Percentiles rank a stretch among this genome's conserved stretches.
Conservation (phyloP, 2,113 vertebrate species). For the Castor canadensis region DNA sequence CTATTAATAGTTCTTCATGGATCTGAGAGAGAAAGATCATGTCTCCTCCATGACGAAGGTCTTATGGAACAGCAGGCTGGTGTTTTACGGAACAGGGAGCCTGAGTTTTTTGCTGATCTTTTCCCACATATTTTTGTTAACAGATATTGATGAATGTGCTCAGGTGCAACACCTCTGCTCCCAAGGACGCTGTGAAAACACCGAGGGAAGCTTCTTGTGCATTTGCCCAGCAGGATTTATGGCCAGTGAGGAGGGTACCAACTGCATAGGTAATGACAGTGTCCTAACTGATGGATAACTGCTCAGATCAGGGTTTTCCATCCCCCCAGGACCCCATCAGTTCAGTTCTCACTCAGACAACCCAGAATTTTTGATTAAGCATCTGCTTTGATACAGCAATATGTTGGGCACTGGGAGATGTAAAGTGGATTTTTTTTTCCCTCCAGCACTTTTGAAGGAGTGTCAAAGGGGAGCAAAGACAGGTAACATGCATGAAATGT, state of each 20-base stretch:
- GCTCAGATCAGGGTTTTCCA: not conserved
- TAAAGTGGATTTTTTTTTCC: not conserved
- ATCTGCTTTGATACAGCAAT: not conserved
- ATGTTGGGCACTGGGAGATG: not conserved
- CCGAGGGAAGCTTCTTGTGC: constrained; percentile 92
- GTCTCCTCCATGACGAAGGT: not conserved
- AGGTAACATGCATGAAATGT: not conserved
- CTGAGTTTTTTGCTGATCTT: constrained; percentile 47
- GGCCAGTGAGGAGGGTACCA: constrained; percentile 87
- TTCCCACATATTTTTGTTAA: constrained; percentile 8
- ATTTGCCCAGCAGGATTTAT: constrained; percentile 90
- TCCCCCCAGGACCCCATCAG: not conserved
- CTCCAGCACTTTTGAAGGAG: not conserved
- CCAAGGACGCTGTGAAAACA: constrained; percentile 93
- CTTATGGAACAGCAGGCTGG: no score
- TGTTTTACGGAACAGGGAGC: not conserved
- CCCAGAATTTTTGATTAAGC: not conserved
- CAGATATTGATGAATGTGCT: constrained; percentile 93
- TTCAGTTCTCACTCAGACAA: not conserved
- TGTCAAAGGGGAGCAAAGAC: not conserved
- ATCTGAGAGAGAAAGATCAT: not conserved
- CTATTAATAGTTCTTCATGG: not conserved
- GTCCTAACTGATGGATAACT: not conserved
- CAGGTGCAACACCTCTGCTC: constrained; percentile 87
- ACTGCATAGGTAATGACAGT: constrained; percentile 88